Conservation (phyloP, 2,888 invertebrate genomes). For the Athalia rosae region DNA sequence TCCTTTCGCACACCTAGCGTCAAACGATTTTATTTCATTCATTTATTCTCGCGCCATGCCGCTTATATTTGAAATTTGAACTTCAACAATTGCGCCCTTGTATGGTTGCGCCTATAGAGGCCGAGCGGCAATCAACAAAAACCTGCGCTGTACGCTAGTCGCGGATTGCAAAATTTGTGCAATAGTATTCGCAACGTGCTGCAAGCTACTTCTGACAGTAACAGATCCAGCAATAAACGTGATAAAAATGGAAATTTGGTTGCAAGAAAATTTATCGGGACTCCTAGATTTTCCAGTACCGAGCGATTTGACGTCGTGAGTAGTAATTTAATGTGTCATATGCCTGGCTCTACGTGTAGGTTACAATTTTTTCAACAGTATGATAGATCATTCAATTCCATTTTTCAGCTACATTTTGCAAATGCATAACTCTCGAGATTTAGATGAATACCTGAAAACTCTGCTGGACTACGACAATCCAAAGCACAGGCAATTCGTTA, state of each 20-base stretch:
- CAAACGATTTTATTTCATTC: no score
- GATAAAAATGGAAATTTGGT: constrained; percentile 79
- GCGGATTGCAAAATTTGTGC: no score
- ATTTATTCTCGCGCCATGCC: no score
- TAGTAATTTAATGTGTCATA: constrained; percentile 48
- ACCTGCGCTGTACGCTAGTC: no score
- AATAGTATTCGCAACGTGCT: no score
- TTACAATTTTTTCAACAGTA: constrained; percentile 32
- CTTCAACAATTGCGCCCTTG: no score
- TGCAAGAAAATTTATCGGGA: constrained; percentile 79
- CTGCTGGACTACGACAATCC: constrained; percentile 82
- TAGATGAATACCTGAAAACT: constrained; percentile 86
- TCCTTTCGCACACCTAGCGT: no score
- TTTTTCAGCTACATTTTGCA: constrained; percentile 81
- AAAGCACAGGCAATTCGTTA: constrained; percentile 81
- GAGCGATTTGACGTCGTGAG: constrained; percentile 82
- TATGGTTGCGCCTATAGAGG: no score
- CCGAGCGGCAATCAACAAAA: no score
- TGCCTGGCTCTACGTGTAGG: constrained; percentile 3
- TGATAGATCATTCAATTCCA: constrained; percentile 32
- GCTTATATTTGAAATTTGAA: no score
- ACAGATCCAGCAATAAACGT: neutral
- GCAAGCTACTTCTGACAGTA: neutral
- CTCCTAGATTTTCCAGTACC: constrained; percentile 83
- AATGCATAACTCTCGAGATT: constrained; percentile 82